Evolutionary conservation across 2,797 vertebrate genomes (phyloP), one percentile per base, ranked within the genome.

Genomic region (Parauchenoglanis punctatus): DNA sequence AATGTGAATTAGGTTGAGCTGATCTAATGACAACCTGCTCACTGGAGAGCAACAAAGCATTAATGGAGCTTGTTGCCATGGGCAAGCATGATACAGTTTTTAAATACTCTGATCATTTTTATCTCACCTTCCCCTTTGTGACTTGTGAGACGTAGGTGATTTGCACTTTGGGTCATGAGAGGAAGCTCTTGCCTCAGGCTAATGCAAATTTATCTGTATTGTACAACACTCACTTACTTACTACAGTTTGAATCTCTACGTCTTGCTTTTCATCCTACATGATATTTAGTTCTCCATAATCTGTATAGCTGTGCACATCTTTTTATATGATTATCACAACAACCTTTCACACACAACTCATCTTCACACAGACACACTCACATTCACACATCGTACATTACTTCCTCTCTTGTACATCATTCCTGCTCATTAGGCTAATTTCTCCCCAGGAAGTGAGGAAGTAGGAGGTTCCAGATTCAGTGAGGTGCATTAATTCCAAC

Each of bases 341-440:
- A 61, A 15, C 20, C 58, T 20, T 81, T 61, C 28, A 20, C 31
- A 25, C 77, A 81, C 31, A 35, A 59, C 56, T 76, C 35, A 52
- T 61, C 10, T 85, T 67, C 23, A 61, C 56, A 4, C 63, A 28
- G 12, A 28, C 63, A 31, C 11, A 40, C 49, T 35, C 44, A 63
- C 68, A 31, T 31, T 25, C 86, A 58, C 46, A 54, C 15, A 59
- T 2, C 4, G 3, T 31, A 67, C 81, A 84, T 84, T 68, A 84
- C 18, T 35, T 85, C 56, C 40, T 78, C 35, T 70, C 18, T 52
- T 44, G 15, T 31, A 28, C 65, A 81, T 88, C 75, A 65, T 85
- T 85, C 81, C 77, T 8, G 54, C 77, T 87, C 56, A 73, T 82
- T 88, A 82, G 78, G 25, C 31, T 76, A 7, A 85, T 88, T 88